Evolutionary conservation across 2,113 vertebrate species (phyloP), one percentile per base, ranked within the genome.

Genomic region (Rafetus swinhoei): DNA sequence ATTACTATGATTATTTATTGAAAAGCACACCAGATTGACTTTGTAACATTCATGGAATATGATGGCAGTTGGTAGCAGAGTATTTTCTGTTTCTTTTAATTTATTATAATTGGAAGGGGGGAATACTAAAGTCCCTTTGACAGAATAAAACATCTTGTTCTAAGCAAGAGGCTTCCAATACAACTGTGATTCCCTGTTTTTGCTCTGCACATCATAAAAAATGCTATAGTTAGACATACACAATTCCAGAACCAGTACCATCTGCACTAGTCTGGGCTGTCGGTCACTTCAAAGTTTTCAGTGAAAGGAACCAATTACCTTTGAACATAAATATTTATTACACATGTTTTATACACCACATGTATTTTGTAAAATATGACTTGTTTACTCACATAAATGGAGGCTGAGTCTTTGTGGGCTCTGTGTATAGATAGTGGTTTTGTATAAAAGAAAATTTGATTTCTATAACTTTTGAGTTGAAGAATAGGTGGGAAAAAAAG

Each of bases 161-260:
- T 81, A 74, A 45, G 62, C 32, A 79, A 45, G 45, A 45, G 4
- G 11, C 93, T 87, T 82, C 65, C 92, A 89, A 93, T n/a, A 84
- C 50, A 29, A 77, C 10, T 57, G 79, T 69, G 21, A 85, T 87
- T 95, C 59, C 54, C 65, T 87, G 35, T 14, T 60, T 94, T 85
- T 6, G 88, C 86, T 96, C 86, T 62, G 84, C 7, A 24, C 86
- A 89, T 86, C 62, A 87, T 86, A 94, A 86, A 92, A 95, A 95
- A 69, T 88, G 50, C 15, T 69, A 60, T 56, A 65, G 79, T 69
- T 15, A 79, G 8, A 19, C 50, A 21, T 45, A 35, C 57, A 15
- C 65, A 82, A 55, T 72, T 56, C 79, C 82, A 32, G 56, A 76
- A 80, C 35, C 9, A 35, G 14, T 39, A 45, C 52, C 60, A 12